Conservation (phyloP, 2,888 invertebrate genomes). For the Timandra comae region DNA sequence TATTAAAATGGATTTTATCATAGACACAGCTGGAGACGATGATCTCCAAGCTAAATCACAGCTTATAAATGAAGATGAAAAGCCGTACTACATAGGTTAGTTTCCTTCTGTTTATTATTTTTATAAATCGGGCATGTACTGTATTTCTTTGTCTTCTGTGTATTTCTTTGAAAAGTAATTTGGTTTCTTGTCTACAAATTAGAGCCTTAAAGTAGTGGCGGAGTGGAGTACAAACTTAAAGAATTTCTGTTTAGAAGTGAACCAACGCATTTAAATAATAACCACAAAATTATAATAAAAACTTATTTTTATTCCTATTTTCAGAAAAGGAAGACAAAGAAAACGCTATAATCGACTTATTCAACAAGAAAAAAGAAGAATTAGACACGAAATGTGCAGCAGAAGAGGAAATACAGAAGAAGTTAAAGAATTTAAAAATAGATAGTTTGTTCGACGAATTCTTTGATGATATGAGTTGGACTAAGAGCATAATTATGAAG, state of each 20-base stretch:
- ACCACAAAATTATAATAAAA: not conserved
- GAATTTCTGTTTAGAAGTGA: too few species aligned
- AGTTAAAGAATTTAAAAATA: constrained; percentile 49
- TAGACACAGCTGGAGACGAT: constrained; percentile 74
- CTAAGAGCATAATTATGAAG: constrained; percentile 39
- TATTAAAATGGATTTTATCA: constrained; percentile 78
- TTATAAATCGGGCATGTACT: too few species aligned
- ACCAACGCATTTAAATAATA: too few species aligned
- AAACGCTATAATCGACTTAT: constrained; percentile 44
- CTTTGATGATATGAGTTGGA: constrained; percentile 64
- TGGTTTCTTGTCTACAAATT: too few species aligned
- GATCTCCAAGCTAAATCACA: constrained; percentile 53
- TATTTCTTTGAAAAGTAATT: too few species aligned
- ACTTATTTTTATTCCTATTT: too few species aligned
- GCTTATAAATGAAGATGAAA: constrained; percentile 43
- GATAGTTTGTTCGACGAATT: constrained; percentile 55
- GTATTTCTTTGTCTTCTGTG: too few species aligned
- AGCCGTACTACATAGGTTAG: constrained; percentile 61
- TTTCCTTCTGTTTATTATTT: too few species aligned
- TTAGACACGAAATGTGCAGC: constrained; percentile 38
- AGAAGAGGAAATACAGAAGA: constrained; percentile 48
- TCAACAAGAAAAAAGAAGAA: constrained; percentile 53
- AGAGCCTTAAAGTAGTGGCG: too few species aligned
- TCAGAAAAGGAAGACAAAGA: constrained; percentile 51
- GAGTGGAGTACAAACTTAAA: too few species aligned